These are phyloP conservation scores for Meta bourneti DNA, from an alignment of 2,888 invertebrate genomes.

Conservation along the genomic window DNA sequence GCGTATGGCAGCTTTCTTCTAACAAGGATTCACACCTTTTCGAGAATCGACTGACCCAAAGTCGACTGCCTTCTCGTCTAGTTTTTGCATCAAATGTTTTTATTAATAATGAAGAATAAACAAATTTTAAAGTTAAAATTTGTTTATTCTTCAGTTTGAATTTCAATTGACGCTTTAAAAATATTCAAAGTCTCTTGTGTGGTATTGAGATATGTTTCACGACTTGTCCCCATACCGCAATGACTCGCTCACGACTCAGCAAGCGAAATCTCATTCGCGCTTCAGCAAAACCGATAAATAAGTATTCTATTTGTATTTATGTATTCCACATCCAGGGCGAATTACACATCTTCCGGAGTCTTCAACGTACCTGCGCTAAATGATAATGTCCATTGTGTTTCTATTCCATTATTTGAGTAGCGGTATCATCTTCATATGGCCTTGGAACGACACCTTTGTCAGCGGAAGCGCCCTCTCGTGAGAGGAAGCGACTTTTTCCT, in stretches of 20 bases:
- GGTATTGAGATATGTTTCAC: no score
- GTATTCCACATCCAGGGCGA: conserved; percentile 28
- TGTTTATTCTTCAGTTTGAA: no score
- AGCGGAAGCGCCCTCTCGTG: conserved; percentile 61
- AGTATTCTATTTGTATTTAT: not conserved
- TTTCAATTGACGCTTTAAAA: no score
- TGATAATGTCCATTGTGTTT: conserved; percentile 44
- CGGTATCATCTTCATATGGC: conserved; percentile 58
- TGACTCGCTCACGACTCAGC: not conserved
- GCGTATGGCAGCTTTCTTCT: no score
- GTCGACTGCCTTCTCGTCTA: no score
- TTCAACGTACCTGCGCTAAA: conserved; percentile 43
- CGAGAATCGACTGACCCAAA: no score
- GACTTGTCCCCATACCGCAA: not conserved
- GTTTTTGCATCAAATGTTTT: no score
- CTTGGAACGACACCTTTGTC: conserved; percentile 33
- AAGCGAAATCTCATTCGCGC: conserved; percentile 10
- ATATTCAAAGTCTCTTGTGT: no score
- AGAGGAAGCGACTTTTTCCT: conserved; percentile 58
- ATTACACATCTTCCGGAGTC: conserved; percentile 43
- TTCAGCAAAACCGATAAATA: conserved; percentile 9
- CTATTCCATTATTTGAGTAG: conserved; percentile 18
- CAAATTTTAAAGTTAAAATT: no score
- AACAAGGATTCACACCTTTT: no score
- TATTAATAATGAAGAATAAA: no score